Evolutionary conservation across 2,797 vertebrate species (phyloP).

Genomic region (Vultur gryphus): DNA sequence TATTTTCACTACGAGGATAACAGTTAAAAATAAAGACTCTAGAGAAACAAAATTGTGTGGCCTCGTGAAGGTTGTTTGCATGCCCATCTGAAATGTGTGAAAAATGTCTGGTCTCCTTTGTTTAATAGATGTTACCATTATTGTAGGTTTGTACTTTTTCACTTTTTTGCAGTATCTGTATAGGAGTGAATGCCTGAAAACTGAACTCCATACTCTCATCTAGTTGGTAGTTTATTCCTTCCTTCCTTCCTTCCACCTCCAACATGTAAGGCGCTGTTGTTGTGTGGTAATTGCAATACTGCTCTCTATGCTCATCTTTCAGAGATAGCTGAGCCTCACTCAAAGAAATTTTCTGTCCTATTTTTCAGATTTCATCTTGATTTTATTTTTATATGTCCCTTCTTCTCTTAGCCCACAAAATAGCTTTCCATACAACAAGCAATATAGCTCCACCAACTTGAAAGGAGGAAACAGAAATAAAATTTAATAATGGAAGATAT

Average conservation of each 20-base stretch:
- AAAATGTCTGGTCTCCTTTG: background rate
- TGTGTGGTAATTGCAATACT: background rate
- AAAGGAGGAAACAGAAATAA: background rate
- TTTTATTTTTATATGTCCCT: background rate
- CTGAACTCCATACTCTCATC: background rate
- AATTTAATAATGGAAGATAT: background rate
- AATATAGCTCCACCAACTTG: background rate
- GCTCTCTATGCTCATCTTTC: background rate
- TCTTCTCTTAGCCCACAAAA: background rate
- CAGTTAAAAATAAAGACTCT: background rate
- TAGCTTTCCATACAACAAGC: background rate
- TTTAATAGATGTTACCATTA: background rate
- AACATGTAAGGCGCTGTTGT: background rate
- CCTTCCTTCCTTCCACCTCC: background rate
- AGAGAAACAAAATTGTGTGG: background rate
- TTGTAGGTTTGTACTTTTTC: background rate
- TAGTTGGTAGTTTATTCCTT: background rate
- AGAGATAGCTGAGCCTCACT: background rate
- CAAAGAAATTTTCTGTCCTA: background rate
- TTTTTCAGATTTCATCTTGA: background rate
- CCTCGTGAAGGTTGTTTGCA: background rate
- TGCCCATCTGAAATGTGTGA: background rate
- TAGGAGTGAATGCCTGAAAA: background rate
- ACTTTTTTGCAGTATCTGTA: background rate
- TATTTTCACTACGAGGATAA: background rate